Conservation (phyloP, 1,140 invertebrate genomes). For the Drosophila bipectinata region DNA sequence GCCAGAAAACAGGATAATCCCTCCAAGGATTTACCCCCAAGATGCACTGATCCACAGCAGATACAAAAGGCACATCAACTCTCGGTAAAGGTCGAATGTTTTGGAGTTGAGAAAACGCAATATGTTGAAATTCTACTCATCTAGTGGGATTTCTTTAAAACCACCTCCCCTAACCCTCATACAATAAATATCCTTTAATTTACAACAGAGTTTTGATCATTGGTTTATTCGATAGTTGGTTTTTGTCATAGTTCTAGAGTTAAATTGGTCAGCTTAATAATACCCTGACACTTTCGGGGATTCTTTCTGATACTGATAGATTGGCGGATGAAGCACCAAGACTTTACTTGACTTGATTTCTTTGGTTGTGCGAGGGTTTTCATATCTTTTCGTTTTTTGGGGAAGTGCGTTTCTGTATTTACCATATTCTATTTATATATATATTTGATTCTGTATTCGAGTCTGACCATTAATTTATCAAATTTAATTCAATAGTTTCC, state of each 20-base stretch:
- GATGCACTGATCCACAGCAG: constrained; percentile 50
- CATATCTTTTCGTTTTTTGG: neutral
- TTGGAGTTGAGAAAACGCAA: constrained; percentile 64
- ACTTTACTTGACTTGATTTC: constrained; percentile 30
- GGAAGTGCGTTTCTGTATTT: constrained; percentile 31
- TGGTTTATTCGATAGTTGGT: constrained; percentile 71
- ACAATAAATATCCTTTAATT: constrained; percentile 21
- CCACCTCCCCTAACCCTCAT: neutral
- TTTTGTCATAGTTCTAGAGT: constrained; percentile 62
- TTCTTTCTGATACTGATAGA: constrained; percentile 43
- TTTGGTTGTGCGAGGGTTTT: constrained; percentile 44
- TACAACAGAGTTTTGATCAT: constrained; percentile 65
- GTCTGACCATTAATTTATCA: constrained; percentile 45
- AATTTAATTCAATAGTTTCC: constrained; percentile 59
- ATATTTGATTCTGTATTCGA: constrained; percentile 41
- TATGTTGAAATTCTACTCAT: constrained; percentile 74
- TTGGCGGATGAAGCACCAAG: constrained; percentile 41
- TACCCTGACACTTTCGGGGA: constrained; percentile 38
- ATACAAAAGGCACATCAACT: constrained; percentile 23
- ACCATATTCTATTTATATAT: constrained; percentile 22
- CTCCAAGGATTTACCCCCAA: constrained; percentile 7
- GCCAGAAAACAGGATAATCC: neutral
- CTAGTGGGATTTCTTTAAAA: constrained; percentile 21
- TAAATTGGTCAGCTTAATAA: constrained; percentile 81
- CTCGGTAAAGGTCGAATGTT: constrained; percentile 71